phyloP scores from a whole-genome alignment of 2,113 vertebrate species.

The Paralichthys olivaceus region DNA sequence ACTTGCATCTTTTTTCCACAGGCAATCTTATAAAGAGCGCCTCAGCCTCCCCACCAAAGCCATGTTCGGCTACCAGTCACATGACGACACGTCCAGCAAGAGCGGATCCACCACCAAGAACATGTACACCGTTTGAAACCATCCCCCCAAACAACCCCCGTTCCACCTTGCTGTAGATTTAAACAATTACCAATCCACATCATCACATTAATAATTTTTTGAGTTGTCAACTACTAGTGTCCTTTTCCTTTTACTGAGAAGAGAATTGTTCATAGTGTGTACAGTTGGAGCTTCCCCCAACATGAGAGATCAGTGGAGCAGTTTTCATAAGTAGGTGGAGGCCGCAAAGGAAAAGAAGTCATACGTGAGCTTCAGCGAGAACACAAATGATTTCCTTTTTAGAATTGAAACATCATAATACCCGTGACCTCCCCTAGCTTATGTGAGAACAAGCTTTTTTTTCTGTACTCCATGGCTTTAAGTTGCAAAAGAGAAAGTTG shows the following conservation, averaged over 20 bases:
- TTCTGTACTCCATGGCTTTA: conserved; percentile 57
- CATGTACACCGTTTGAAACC: conserved; percentile 85
- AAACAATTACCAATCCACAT: conserved; percentile 81
- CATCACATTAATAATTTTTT: conserved; percentile 76
- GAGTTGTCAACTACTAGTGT: conserved; percentile 83
- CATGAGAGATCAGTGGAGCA: conserved; percentile 13
- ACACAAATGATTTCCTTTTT: conserved; percentile 62
- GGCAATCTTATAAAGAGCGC: conserved; percentile 85
- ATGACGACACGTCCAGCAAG: conserved; percentile 89
- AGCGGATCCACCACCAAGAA: conserved; percentile 89
- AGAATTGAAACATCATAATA: conserved; percentile 66
- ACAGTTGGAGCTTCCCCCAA: conserved; percentile 37
- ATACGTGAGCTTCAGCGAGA: conserved; percentile 58
- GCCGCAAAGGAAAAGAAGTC: conserved; percentile 24
- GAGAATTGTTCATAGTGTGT: conserved; percentile 65
- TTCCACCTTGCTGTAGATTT: conserved; percentile 82
- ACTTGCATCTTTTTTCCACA: conserved; percentile 42
- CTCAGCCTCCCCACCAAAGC: conserved; percentile 82
- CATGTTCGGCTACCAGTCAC: conserved; percentile 86
- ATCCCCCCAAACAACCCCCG: background rate
- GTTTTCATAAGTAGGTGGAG: conserved; percentile 10
- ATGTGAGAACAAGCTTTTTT: conserved; percentile 57
- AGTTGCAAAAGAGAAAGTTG: conserved; percentile 34
- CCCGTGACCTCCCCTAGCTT: conserved; percentile 54
- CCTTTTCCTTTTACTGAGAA: conserved; percentile 77